A percentile compares a stretch with the other conserved stretches of the same genome.
phyloP scores from a whole-genome alignment of 2,113 vertebrate species.

The Verasper variegatus region DNA sequence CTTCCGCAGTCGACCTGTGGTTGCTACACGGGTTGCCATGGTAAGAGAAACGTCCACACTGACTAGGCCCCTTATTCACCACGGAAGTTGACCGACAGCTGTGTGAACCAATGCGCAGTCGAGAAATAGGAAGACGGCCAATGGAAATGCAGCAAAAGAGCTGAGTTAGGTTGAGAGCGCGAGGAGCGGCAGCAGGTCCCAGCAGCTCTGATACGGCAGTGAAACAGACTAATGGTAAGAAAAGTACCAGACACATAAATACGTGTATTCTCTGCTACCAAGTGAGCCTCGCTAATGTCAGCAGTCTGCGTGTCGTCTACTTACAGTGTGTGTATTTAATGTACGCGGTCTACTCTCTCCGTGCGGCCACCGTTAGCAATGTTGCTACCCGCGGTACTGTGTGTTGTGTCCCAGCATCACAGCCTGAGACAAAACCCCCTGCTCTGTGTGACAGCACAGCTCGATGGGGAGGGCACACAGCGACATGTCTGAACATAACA shows the following conservation, averaged over 20 bases:
- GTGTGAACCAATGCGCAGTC: conserved; percentile 36
- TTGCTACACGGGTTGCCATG: conserved; percentile 73
- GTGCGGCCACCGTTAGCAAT: conserved; percentile 31
- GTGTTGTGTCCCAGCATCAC: conserved; percentile 33
- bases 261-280: not conserved
- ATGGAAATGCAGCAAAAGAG: conserved; percentile 43
- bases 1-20: conserved; percentile 45
- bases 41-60: conserved; percentile 60
- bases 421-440: not conserved
- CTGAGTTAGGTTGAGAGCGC: conserved; percentile 57
- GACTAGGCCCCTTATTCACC: rapidly evolving
- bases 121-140: conserved; percentile 9
- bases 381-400: conserved; percentile 23
- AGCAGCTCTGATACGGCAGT: conserved; percentile 6
- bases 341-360: not conserved
- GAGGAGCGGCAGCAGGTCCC: conserved; percentile 8
- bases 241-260: not conserved
- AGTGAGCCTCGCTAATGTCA: not conserved
- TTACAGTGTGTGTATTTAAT: not conserved
- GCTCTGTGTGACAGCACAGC: not conserved
- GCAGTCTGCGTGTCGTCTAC: not conserved
- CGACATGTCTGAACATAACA: not conserved
- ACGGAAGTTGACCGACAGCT: conserved; percentile 43
- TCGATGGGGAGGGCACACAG: not conserved
- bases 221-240: conserved; percentile 68